Conservation (phyloP, 2,888 invertebrate genomes). For the Lasioglossum oenotherae region DNA sequence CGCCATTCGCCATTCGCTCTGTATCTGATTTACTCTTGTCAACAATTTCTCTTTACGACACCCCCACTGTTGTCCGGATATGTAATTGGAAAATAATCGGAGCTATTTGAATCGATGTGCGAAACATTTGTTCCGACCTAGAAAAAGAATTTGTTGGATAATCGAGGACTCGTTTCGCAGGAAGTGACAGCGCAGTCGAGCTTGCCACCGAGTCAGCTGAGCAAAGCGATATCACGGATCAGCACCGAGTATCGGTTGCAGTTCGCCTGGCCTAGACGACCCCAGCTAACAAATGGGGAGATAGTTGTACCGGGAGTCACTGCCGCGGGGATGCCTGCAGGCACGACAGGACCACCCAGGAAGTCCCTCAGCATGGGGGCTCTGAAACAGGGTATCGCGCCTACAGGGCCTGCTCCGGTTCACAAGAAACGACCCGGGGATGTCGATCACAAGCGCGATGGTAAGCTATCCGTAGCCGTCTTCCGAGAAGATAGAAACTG, state of each 20-base stretch:
- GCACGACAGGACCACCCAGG: slow-evolving; percentile 86
- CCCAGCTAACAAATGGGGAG: slow-evolving; percentile 86
- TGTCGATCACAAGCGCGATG: slow-evolving; percentile 86
- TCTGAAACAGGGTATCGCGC: slow-evolving; percentile 86
- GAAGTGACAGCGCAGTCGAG: slow-evolving; percentile 79
- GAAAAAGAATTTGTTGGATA: no score
- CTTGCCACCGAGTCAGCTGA: slow-evolving; percentile 87
- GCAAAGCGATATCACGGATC: slow-evolving; percentile 90
- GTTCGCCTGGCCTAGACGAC: slow-evolving; percentile 93
- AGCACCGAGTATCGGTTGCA: slow-evolving; percentile 95
- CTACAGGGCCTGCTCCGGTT: slow-evolving; percentile 86
- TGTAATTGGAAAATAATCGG: no score
- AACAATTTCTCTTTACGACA: no score
- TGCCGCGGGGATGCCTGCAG: slow-evolving; percentile 84
- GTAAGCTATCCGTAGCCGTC: slow-evolving; percentile 53
- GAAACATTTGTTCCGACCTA: no score
- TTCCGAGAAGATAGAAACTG: background rate
- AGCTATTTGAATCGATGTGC: no score
- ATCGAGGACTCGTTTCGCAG: slow-evolving; percentile 61
- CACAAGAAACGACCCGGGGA: slow-evolving; percentile 89
- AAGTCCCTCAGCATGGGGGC: slow-evolving; percentile 96
- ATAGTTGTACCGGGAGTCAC: slow-evolving; percentile 83
- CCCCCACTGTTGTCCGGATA: no score
- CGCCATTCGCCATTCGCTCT: background rate
- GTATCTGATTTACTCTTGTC: no score